phyloP scores from a whole-genome alignment of 30 jellyfish, hydroid and myxozoan genomes.

The Mastigias papua region DNA sequence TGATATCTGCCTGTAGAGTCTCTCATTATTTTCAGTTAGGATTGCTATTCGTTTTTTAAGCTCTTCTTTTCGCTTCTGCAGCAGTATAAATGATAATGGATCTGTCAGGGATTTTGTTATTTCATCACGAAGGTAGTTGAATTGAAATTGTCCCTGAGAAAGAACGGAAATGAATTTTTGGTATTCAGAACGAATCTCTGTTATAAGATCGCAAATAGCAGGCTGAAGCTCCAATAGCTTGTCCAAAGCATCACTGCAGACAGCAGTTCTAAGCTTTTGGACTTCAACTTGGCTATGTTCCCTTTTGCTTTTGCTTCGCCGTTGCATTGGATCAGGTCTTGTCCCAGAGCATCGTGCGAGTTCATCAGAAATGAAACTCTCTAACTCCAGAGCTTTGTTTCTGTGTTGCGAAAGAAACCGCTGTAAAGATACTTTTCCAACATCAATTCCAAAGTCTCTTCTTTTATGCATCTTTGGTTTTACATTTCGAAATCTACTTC shows the following conservation, averaged over 20 bases:
- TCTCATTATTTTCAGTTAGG: conserved; percentile 27
- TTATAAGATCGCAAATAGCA: conserved; percentile 12
- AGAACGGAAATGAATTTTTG: conserved; percentile 57
- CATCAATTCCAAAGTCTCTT: neutral
- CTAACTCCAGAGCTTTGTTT: neutral
- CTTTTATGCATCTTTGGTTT: no score
- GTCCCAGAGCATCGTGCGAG: neutral
- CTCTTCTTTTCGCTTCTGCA: conserved; percentile 46
- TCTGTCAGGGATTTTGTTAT: conserved; percentile 32
- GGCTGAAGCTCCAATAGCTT: conserved; percentile 23
- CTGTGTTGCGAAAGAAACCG: neutral
- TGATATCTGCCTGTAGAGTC: neutral
- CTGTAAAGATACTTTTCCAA: neutral
- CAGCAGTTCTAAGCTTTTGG: conserved; percentile 26
- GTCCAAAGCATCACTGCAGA: conserved; percentile 46
- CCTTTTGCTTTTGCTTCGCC: neutral
- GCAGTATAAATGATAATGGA: conserved; percentile 19
- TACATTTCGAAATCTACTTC: no score
- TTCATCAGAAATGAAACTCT: neutral
- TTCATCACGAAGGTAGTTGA: conserved; percentile 29
- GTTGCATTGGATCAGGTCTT: neutral
- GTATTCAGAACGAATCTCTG: conserved; percentile 54
- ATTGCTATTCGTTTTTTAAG: conserved; percentile 57
- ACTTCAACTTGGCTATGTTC: neutral
- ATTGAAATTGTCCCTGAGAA: conserved; percentile 65